Evolutionary conservation across 2,888 invertebrate species (phyloP), one percentile per base, ranked within the genome.

Genomic region (Nematopogon swammerdamellus): DNA sequence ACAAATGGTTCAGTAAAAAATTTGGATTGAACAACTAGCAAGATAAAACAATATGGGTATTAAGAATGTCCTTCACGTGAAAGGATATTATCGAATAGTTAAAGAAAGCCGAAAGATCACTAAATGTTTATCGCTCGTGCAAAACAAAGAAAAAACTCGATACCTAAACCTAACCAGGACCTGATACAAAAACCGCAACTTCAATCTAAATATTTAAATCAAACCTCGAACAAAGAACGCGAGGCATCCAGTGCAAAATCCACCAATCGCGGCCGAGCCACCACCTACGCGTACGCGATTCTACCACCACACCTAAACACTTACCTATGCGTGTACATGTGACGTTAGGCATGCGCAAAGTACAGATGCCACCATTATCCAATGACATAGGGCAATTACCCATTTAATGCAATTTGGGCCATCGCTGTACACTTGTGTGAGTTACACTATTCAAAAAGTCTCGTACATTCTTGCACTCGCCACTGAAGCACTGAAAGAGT

Each of bases 331-430:
- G n/a, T 36, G 8, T 36, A 36, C 36, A 25, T 25, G 25, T 25
- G 25, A n/a, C n/a, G n/a, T n/a, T n/a, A n/a, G 64, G 68, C 66
- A 63, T 63, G 67, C 67, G 65, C 67, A 65, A 68, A 68, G 63
- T 70, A 69, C 66, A 72, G 67, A 67, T 70, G 68, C 67, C 64
- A 68, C 74, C 76, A 79, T 79, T 79, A 79, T 77, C 68, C 79
- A 79, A 77, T 79, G 76, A 79, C 71, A 71, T 75, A 66, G 67
- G 69, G 67, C 79, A 75, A 79, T 79, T 79, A 79, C 79, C 79
- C 75, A 77, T 76, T 79, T 75, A 74, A 70, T 72, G 70, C 69
- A 73, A 79, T 77, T 77, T 67, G 79, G 79, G 75, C 61, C 77
- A 79, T 77, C 64, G 44, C n/a, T 44, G 70, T 69, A 64, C 63